phyloP scores from a whole-genome alignment of 2,888 invertebrate genomes.

The Eupithecia exiguata region DNA sequence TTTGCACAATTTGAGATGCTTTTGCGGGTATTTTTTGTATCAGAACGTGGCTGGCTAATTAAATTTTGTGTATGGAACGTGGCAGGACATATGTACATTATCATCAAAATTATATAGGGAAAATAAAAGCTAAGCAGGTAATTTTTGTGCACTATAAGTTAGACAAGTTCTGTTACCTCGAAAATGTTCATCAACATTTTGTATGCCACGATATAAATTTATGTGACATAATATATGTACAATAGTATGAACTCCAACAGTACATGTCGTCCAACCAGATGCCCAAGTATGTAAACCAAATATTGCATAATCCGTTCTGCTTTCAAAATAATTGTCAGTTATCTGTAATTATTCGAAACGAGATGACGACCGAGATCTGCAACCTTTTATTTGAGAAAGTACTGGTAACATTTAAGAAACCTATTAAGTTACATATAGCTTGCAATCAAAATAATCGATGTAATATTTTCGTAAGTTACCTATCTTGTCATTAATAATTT shows the following conservation, averaged over 20 bases:
- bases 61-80: too few relatives aligned
- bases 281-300: neutral
- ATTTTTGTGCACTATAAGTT: too few relatives aligned
- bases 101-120: too few relatives aligned
- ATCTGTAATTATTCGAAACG: neutral
- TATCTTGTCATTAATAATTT: neutral
- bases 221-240: too few relatives aligned
- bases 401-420: neutral
- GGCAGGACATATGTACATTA: too few relatives aligned
- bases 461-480: neutral
- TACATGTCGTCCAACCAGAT: neutral
- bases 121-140: too few relatives aligned
- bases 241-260: too few relatives aligned
- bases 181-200: neutral
- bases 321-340: slow-evolving; percentile 11
- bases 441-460: neutral
- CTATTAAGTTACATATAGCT: neutral
- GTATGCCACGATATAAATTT: neutral
- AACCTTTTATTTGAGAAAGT: neutral
- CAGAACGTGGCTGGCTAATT: too few relatives aligned
- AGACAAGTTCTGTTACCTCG: too few relatives aligned
- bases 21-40: too few relatives aligned
- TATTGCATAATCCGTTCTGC: slow-evolving; percentile 8
- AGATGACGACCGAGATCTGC: neutral
- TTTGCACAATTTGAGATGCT: too few relatives aligned